Base-by-base conservation (phyloP, 2,888 invertebrate genomes). In the Agrotis exclamationis region DNA sequence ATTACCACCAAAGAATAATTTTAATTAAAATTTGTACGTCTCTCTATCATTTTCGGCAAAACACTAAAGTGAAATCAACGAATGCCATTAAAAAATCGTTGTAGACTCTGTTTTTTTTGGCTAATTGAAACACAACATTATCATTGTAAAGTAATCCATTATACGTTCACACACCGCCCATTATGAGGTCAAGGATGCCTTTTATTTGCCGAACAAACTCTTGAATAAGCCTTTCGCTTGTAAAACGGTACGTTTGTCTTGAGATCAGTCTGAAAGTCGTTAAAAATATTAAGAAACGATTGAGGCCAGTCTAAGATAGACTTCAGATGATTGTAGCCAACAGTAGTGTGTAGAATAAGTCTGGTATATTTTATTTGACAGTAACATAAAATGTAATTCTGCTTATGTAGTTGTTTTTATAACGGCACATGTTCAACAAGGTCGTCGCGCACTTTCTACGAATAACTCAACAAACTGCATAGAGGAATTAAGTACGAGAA, bases 131-230 rank as follows among this genome's bases (percentile, higher is more conserved):
- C 44, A 63, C 47, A 62, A 63, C 33, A 44, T 71, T 67, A 64
- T 65, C 48, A 65, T 66, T 64, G 24, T 62, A 70, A 20, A 54
- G 57, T 69, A 50, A 64, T 71, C 48, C 56, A 74, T 79, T 69
- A 71, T 47, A 70, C 65, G 48, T 44, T 64, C 70, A 76, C 71
- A 72, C 60, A 18, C 63, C 51, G 39, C 60, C 60, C 51, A 47
- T 63, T 73, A 70, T 60, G 28, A 64, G 79, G 82, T 70, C 76
- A 82, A 84, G 79, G 82, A 81, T 73, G 44, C 24, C 44, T 72
- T 50, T 76, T 76, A 70, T 72, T 69, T 65, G 51, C 67, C 54
- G 59, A 73, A 65, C 57, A 47, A 73, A 54, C 68, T 79, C 67
- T 74, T 64, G 22, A 62, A 77, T 62, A 70, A 48, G 66, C 79